A percentile compares a stretch with the other conserved stretches of the same genome.
phyloP scores from a whole-genome alignment of 2,888 invertebrate species.

The Cetonia aurata region DNA sequence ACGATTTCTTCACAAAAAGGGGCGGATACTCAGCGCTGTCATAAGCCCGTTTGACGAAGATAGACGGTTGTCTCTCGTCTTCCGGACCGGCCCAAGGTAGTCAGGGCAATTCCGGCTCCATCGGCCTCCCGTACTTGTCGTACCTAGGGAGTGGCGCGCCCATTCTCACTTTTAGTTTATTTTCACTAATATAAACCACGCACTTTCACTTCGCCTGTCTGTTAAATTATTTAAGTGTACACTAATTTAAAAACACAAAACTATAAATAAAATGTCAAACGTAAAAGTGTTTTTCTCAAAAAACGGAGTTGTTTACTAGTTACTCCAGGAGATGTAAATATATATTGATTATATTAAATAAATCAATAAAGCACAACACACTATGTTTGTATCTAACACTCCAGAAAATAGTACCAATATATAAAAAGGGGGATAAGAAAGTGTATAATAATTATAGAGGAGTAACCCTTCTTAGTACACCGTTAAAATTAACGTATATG shows the following conservation, averaged over 20 bases:
- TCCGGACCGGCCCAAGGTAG: conserved; percentile 67
- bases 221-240: neutral
- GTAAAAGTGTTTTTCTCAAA: conserved; percentile 33
- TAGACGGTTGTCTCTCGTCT: conserved; percentile 61
- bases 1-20: conserved; percentile 75
- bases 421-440: too few species aligned
- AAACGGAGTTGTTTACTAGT: conserved; percentile 28
- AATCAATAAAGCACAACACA: too few species aligned
- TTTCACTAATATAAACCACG: too few species aligned
- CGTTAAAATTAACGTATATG: too few species aligned
- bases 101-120: conserved; percentile 58
- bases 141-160: conserved; percentile 51
- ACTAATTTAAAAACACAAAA: too few species aligned
- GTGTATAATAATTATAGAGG: too few species aligned
- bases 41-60: conserved; percentile 55
- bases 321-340: conserved; percentile 17
- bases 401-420: too few species aligned
- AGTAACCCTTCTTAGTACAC: too few species aligned
- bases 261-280: conserved; percentile 17
- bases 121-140: conserved; percentile 54
- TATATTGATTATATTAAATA: conserved; percentile 3
- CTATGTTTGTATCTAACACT: too few species aligned
- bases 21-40: conserved; percentile 71
- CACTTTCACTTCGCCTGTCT: neutral
- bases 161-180: conserved; percentile 44